Base-by-base conservation (phyloP, 2,888 invertebrate species). In the Euphydryas editha region DNA sequence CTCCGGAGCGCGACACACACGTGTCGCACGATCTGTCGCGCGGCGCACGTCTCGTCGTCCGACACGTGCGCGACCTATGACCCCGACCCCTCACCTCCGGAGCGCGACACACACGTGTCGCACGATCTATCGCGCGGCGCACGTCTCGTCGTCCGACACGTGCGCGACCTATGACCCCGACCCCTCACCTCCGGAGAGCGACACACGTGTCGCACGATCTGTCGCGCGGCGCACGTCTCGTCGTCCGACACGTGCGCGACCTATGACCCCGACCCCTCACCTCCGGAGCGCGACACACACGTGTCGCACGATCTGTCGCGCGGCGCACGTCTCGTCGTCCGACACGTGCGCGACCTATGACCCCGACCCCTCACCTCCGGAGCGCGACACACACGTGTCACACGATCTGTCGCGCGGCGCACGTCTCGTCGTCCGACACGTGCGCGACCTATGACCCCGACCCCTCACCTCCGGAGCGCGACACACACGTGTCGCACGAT, bases 381-480 rank as follows among this genome's bases (percentile, higher is more conserved):
- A 98, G 93, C 0, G 98, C 97, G 8, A 97, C 96, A 78, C 97
- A 97, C 0, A 98, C 98, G 82, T 98, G 98, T 0, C 98, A 62
- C 0, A 98, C 97, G 62, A 98, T 96, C 90, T 99, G 98, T 0
- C 98, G 88, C 21, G 97, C 97, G 2, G 98, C 97, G 83, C 97
- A 97, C 68, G 98, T 96, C 83, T 97, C 96, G 82, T 30, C 30
- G 4, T 3, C 30, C 30, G 30, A 4, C 1, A 30, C 4, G 2
- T 8, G 2, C 30, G 0, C 30, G 6, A 5, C 30, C 30, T 8
- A 1, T 8, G 6, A 1, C 1, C 30, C 30, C 4, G 6, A 5
- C 30, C 30, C 30, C 30, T 30, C 30, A 30, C 30, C 30, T 30
- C 2, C 30, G 30, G 2, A 30, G 30, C 30, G 30, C 30, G 30